Base-by-base conservation (phyloP, 64 coral and sea anemone genomes). In the Pocillopora damicornis region DNA sequence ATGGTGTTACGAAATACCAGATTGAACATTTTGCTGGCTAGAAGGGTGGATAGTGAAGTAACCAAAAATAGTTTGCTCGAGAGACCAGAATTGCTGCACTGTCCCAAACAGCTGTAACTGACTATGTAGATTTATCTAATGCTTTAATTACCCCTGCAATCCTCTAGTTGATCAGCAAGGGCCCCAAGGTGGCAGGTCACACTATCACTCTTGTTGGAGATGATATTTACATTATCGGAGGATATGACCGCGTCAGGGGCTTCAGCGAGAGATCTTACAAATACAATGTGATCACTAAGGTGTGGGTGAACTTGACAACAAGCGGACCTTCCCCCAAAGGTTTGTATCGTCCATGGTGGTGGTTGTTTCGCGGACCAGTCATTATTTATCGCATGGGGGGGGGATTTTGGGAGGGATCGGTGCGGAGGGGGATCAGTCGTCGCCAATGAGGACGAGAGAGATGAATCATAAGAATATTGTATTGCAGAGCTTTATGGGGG, bases 191-290 rank as follows among this genome's bases (percentile, higher is more conserved):
- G 0, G 96, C 96, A 17, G 96, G 96, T 67, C 96, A 98, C 82
- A 92, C 92, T 82, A 79, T 86, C 14, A 94, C 92, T 61, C 58
- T 98, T 36, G 87, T 82, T 12, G 82, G 64, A 3, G 74, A 89
- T 73, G 81, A 78, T 26, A 90, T 98, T 78, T 77, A 84, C 22
- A 22, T 98, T 42, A 95, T 98, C n/a, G 96, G 96, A 68, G 96
- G 96, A 59, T 98, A 98, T 92, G 82, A 89, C 18, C 87, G 77
- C 22, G 30, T 56, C 35, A 30, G 35, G 17, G 92, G 93, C 37
- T 95, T 94, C 61, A 95, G 74, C 74, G 87, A 74, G 9, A 73
- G 75, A 30, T 88, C 92, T 14, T 86, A 89, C 62, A 88, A 84
- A 57, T 92, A 92, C 56, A 92, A 90, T 74, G 76, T 91, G 73